A percentile compares a stretch with the other conserved stretches of the same genome.
phyloP scores from a whole-genome alignment of 2,888 invertebrate genomes.

The Galerucella calmariensis region DNA sequence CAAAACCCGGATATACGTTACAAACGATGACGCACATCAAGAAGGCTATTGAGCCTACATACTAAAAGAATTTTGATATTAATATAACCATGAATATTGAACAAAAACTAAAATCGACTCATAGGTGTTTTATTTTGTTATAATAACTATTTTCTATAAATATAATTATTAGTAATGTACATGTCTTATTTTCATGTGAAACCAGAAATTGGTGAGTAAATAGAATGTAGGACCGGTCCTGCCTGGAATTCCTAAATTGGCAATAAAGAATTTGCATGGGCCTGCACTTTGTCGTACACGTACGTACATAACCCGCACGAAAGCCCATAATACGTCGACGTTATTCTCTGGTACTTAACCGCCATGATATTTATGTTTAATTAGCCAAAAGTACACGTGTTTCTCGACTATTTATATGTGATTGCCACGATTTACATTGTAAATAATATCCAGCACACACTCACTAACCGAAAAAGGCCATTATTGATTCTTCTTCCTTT shows the following conservation, averaged over 20 bases:
- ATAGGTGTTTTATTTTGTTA: too few relatives aligned
- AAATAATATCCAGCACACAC: conserved; percentile 44
- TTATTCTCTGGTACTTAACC: conserved; percentile 47
- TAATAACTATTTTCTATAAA: too few relatives aligned
- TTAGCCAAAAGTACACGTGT: conserved; percentile 50
- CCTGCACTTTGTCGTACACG: conserved; percentile 41
- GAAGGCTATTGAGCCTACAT: too few relatives aligned
- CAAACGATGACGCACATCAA: too few relatives aligned
- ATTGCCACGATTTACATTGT: conserved; percentile 50
- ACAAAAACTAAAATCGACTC: too few relatives aligned
- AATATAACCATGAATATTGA: too few relatives aligned
- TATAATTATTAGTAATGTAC: too few relatives aligned
- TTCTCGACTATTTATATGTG: conserved; percentile 50
- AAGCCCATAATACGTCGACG: conserved; percentile 46
- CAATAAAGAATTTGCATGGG: conserved; percentile 49
- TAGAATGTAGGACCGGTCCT: conserved; percentile 30
- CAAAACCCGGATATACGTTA: too few relatives aligned
- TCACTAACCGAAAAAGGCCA: conserved; percentile 22
- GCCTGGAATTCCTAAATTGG: conserved; percentile 42
- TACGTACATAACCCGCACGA: conserved; percentile 49
- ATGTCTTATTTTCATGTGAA: too few relatives aligned
- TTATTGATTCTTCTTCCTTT: conserved; percentile 22
- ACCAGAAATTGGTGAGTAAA: neutral
- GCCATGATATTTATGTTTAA: conserved; percentile 50
- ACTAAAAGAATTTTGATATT: too few relatives aligned